Base-by-base conservation (phyloP, 2,797 vertebrate species). In the Aldrovandia affinis region DNA sequence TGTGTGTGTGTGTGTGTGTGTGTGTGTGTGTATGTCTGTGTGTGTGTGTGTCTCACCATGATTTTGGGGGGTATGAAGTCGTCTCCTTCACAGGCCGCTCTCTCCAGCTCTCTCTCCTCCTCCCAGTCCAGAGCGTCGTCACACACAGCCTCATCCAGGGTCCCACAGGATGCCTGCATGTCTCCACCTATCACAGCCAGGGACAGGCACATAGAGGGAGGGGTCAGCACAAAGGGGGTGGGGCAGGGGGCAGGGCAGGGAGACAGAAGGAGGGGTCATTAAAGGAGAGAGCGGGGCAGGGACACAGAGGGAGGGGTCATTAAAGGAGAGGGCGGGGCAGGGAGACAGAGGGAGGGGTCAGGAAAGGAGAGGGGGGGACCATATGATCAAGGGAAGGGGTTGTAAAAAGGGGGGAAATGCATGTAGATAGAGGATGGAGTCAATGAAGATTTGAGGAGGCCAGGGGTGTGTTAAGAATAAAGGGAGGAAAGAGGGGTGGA, bases 51-150 rank as follows among this genome's bases (percentile, higher is more conserved):
- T 44, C 96, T 95, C 89, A 98, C 98, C 97, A 99, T 98, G 90
- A 99, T 97, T 93, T 99, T 99, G 86, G 98, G 98, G 39, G 98
- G 98, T 83, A 98, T 84, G 85, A 99, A 99, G 90, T 98, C 98
- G 12, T 97, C 97, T 0, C 97, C 95, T 0, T 97, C 96, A 78
- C 97, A 98, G 1, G 97, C 97, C 84, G 95, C 91, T 15, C 96
- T 94, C 94, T 99, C 98, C 93, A 97, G 93, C 90, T 98, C 97
- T 87, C 95, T 96, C 94, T 99, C 98, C 7, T 97, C 95, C 90
- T 99, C 97, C 98, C 98, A 99, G 93, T 96, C 97, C 88, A 96
- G 89, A 0, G 70, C 1, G 84, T 98, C 97, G 1, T 96, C 95
- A 0, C 96, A 88, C 5, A 91, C 96, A 55, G 95, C 96, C 30